Evolutionary conservation across 2,113 vertebrate genomes (phyloP).

Genomic region (Corythoichthys haematopterus): DNA sequence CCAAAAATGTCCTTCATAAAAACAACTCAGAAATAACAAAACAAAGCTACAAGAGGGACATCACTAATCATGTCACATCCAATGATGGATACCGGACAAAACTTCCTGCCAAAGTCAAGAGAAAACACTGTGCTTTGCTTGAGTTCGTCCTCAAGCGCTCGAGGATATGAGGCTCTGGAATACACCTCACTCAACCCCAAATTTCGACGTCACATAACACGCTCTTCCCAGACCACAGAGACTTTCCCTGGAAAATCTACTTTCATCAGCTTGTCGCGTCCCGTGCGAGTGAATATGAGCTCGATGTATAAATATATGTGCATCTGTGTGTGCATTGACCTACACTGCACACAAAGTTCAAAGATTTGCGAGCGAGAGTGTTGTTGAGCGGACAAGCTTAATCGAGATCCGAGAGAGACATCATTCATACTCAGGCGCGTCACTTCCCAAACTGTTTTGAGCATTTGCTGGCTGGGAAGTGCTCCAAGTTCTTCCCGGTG

Average conservation of each 20-base stretch:
- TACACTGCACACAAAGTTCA: not conserved
- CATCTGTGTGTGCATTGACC: not conserved
- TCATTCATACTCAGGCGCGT: conserved; percentile 2
- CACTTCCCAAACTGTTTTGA: conserved; percentile 1
- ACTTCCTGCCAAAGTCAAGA: not conserved
- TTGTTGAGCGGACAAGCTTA: not conserved
- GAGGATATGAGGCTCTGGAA: not conserved
- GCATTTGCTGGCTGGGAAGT: not conserved
- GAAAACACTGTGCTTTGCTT: not conserved
- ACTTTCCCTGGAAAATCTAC: not conserved
- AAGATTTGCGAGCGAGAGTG: conserved; percentile 6
- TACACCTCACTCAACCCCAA: not conserved
- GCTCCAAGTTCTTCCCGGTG: not conserved
- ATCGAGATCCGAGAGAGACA: conserved; percentile 4
- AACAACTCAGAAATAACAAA: not conserved
- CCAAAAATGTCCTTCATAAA: not conserved
- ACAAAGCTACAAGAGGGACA: not conserved
- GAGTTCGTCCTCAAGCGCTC: not conserved
- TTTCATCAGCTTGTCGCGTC: conserved; percentile 5
- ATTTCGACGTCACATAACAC: not conserved
- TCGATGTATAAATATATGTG: not conserved
- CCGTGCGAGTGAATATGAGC: not conserved
- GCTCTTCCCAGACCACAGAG: conserved; percentile 2
- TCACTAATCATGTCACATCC: not conserved
- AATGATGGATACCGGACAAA: not conserved